These are phyloP conservation scores for Peromyscus maniculatus DNA, from an alignment of 2,113 vertebrate genomes.

Conservation along the genomic window DNA sequence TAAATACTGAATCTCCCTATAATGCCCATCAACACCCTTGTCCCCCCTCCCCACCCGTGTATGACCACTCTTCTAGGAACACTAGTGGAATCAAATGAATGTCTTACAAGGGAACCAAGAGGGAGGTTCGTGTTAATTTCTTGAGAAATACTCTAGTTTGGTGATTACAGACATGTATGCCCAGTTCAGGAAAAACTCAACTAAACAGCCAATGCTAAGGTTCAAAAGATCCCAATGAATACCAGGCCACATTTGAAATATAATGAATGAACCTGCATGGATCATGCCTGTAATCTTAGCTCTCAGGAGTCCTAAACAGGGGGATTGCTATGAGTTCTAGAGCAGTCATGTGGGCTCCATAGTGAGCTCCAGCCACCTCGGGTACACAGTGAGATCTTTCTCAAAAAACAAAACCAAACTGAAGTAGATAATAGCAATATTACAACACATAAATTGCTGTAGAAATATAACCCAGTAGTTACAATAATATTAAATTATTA, in stretches of 20 bases:
- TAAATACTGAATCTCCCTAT: fast-evolving
- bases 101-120: neutral
- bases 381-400: neutral
- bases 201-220: neutral
- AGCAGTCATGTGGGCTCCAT: neutral
- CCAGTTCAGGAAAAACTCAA: neutral
- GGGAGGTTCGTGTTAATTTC: neutral
- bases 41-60: too few relatives aligned
- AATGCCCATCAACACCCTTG: fast-evolving
- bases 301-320: neutral
- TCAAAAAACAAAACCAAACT: neutral
- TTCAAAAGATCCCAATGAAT: neutral
- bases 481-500: neutral
- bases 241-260: neutral
- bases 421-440: neutral
- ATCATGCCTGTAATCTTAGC: too few relatives aligned
- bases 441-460: neutral
- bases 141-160: neutral
- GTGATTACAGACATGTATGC: fast-evolving
- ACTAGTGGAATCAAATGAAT: neutral
- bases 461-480: neutral
- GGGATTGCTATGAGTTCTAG: neutral
- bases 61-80: fast-evolving
- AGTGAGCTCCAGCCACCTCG: neutral
- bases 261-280: too few relatives aligned